Evolutionary conservation across 1,140 invertebrate species (phyloP).

Genomic region (Planococcus citri): DNA sequence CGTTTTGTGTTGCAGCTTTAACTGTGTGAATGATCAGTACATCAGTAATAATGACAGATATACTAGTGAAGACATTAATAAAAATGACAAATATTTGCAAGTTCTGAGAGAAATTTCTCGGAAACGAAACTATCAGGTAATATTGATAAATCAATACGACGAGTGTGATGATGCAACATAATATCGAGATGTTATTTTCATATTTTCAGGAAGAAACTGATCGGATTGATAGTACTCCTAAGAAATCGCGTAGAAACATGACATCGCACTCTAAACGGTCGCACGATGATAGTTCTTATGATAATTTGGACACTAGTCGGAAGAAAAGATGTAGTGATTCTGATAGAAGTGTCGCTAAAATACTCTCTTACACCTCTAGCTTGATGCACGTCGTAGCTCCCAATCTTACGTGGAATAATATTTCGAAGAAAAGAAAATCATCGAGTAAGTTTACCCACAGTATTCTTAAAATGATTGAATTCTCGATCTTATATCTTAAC

Average conservation of each 20-base stretch:
- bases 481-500: background rate
- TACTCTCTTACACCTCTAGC: background rate
- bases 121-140: conserved; percentile 10
- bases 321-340: background rate
- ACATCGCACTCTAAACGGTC: conserved; percentile 5
- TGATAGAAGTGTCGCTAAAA: conserved; percentile 2
- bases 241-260: conserved; percentile 9
- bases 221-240: conserved; percentile 1
- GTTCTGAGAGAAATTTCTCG: background rate
- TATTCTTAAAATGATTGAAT: background rate
- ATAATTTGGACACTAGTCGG: background rate
- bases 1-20: background rate
- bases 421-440: conserved; percentile 8
- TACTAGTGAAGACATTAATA: background rate
- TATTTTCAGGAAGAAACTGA: conserved; percentile 5
- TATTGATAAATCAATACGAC: too few relatives aligned
- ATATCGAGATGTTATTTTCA: background rate
- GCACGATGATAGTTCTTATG: background rate
- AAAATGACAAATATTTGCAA: background rate
- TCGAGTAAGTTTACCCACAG: conserved; percentile 4
- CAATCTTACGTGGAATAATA: background rate
- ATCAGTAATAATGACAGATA: background rate
- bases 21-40: background rate
- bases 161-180: too few relatives aligned
- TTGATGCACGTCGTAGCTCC: background rate